Conservation (phyloP, 2,888 invertebrate species). For the Chelonus formosanus region DNA sequence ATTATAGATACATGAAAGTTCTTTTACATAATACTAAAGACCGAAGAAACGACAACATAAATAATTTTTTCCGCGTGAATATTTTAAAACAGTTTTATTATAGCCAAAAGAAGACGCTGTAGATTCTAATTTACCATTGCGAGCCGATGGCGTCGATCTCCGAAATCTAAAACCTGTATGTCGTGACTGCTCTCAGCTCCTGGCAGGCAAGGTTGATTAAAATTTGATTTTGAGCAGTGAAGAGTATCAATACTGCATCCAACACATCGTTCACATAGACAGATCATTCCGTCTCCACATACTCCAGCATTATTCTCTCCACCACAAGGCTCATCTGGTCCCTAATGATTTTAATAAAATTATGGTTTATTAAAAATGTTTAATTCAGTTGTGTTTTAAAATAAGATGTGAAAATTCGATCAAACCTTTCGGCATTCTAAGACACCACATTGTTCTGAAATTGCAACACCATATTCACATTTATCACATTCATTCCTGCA, state of each 20-base stretch:
- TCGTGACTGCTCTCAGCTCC: slow-evolving; percentile 14
- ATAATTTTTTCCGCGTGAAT: too few relatives aligned
- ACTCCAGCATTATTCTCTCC: slow-evolving; percentile 57
- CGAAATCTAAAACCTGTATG: slow-evolving; percentile 29
- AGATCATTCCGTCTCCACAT: slow-evolving; percentile 63
- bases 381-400: background rate
- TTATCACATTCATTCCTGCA: slow-evolving; percentile 51
- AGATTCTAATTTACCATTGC: too few relatives aligned
- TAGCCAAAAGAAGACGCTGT: too few relatives aligned
- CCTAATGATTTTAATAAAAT: slow-evolving; percentile 49
- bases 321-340: slow-evolving; percentile 64
- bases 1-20: too few relatives aligned
- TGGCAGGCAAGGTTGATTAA: slow-evolving; percentile 45
- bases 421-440: slow-evolving; percentile 51
- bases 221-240: slow-evolving; percentile 44
- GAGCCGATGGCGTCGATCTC: too few relatives aligned
- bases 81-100: too few relatives aligned
- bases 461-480: slow-evolving; percentile 49
- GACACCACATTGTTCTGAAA: slow-evolving; percentile 48
- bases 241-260: slow-evolving; percentile 60
- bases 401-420: background rate
- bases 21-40: too few relatives aligned
- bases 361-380: background rate
- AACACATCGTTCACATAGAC: slow-evolving; percentile 61
- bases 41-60: too few relatives aligned